phyloP scores from a whole-genome alignment of 2,888 invertebrate species.

The Steinernema hermaphroditum region DNA sequence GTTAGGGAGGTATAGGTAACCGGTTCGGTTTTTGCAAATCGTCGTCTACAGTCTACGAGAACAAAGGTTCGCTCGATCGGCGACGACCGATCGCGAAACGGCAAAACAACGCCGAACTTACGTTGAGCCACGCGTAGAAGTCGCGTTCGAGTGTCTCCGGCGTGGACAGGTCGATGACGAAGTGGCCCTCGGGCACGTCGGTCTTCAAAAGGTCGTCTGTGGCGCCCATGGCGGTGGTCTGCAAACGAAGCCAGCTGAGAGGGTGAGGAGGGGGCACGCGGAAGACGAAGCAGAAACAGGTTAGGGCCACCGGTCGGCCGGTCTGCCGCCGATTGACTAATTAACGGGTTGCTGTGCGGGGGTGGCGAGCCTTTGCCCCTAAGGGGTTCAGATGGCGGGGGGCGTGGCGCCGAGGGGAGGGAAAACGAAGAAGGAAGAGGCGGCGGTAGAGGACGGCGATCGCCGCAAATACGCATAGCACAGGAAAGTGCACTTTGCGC shows the following conservation, averaged over 20 bases:
- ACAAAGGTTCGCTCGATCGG: constrained; percentile 13
- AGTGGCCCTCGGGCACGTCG: constrained; percentile 28
- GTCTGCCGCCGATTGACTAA: constrained; percentile 23
- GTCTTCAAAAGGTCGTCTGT: constrained; percentile 13
- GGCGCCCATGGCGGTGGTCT: neutral
- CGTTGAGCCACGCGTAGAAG: constrained; percentile 63
- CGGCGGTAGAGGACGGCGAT: no score
- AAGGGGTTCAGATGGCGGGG: no score
- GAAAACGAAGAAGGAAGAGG: no score
- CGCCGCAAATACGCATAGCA: constrained; percentile 30
- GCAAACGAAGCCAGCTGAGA: neutral
- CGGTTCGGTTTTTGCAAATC: constrained; percentile 28
- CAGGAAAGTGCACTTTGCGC: constrained; percentile 27
- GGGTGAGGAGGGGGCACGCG: neutral
- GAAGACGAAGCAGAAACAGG: constrained; percentile 13
- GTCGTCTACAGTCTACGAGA: neutral
- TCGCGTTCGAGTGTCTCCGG: constrained; percentile 61
- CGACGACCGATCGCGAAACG: constrained; percentile 26
- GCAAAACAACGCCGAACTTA: constrained; percentile 43
- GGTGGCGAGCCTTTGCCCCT: constrained; percentile 29
- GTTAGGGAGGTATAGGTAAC: constrained; percentile 21
- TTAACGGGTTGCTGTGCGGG: constrained; percentile 24
- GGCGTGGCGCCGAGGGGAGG: no score
- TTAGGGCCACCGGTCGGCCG: constrained; percentile 14
- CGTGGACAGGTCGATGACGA: constrained; percentile 60